Base-by-base conservation (phyloP, 2,888 invertebrate genomes). In the Leptinotarsa haldemani region DNA sequence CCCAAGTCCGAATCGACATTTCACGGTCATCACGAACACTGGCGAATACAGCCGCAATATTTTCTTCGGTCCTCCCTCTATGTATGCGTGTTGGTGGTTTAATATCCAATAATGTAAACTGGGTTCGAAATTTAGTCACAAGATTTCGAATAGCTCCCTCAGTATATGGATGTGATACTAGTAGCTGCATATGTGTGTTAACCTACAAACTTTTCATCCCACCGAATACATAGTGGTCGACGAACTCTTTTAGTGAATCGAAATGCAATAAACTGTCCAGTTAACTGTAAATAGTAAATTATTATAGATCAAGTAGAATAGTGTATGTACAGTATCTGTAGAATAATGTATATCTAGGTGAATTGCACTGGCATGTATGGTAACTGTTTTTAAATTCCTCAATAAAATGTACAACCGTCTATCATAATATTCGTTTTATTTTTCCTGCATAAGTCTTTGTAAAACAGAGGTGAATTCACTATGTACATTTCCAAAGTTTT, bases 361-460 rank as follows among this genome's bases (percentile, higher is more conserved):
- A 78, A 63, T 78, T 79, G 80, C 82, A 81, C 81, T 74, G 75
- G 80, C 77, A 79, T 81, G 81, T 80, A 80, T 75, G 80, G 79
- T 81, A 80, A 80, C 75, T 82, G 82, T 82, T 83, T 81, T 81
- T 79, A 79, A 80, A 80, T 79, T 77, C 73, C 76, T 77, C 76
- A 80, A 81, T 81, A 82, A 81, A 82, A 77, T 75, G 76, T 79
- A 78, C 77, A 78, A 78, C 71, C 71, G 69, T 61, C 56, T 65
- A 30, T 30, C 50, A 65, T 46, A 50, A 30, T 25, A 7, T 18
- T 71, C n/a, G 40, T 25, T 48, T 58, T 25, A 18, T 25, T 65
- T 65, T 9, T 61, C 48, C 16, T 50, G n/a, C 48, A 20, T 25
- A 5, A 52, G 15, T n/a, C 5, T n/a, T 52, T 18, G 16, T 52